Percentiles rank a stretch among this genome's conserved stretches.
These are phyloP conservation scores for Syrista parreyssii DNA, from an alignment of 2,888 invertebrate genomes.

Conservation along the genomic window DNA sequence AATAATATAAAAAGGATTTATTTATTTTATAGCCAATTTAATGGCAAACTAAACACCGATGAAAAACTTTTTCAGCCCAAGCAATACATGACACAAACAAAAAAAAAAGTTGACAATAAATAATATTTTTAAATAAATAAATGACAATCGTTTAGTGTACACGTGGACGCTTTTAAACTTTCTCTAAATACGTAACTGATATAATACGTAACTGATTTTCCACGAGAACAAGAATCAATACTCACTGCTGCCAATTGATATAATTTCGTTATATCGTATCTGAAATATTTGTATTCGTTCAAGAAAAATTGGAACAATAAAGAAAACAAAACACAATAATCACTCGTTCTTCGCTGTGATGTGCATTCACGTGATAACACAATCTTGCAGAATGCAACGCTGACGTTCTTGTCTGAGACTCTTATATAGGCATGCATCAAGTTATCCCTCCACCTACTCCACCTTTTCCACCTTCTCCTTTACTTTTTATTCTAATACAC, in stretches of 20 bases:
- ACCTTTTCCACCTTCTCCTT: background rate
- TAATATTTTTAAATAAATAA: background rate
- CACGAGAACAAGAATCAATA: background rate
- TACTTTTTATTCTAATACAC: background rate
- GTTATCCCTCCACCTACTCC: slow-evolving; percentile 2
- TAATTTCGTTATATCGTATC: background rate
- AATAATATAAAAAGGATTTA: no score
- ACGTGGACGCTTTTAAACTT: background rate
- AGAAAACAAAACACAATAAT: background rate
- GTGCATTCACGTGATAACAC: slow-evolving; percentile 11
- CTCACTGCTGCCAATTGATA: background rate
- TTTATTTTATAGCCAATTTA: no score
- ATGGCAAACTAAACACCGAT: no score
- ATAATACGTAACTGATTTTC: no score
- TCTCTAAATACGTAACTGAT: background rate
- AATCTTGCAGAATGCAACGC: slow-evolving; percentile 38
- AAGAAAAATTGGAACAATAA: background rate
- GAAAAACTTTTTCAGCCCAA: no score
- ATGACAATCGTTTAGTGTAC: background rate
- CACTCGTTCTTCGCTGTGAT: background rate
- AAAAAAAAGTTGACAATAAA: background rate
- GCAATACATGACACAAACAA: background rate
- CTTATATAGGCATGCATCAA: slow-evolving; percentile 38
- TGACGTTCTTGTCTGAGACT: slow-evolving; percentile 34
- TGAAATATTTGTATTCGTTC: background rate